phyloP scores from a whole-genome alignment of 1,140 invertebrate species.

The Leucophenga varia region DNA sequence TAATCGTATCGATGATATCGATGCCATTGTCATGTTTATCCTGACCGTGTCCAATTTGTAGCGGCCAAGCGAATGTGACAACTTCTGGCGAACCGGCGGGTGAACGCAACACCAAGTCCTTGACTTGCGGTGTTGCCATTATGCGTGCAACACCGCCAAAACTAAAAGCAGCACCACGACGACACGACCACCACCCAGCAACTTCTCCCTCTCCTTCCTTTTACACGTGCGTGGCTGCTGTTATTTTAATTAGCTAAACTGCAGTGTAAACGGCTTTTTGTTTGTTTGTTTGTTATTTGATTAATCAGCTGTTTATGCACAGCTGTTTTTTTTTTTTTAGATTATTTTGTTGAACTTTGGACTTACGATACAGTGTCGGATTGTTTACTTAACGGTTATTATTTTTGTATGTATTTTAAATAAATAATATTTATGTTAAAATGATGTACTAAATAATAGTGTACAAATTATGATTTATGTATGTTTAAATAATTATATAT shows the following conservation, averaged over 20 bases:
- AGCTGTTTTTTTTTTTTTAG: conserved; percentile 10
- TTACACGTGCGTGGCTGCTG: too few species aligned
- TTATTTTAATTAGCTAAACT: too few species aligned
- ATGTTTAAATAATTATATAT: conserved; percentile 4
- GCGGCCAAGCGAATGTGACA: conserved; percentile 91
- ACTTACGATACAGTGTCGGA: conserved; percentile 8
- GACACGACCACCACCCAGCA: too few species aligned
- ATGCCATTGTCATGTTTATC: conserved; percentile 58
- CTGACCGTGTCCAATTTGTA: conserved; percentile 86
- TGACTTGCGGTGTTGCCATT: conserved; percentile 56
- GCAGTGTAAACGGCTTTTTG: not conserved
- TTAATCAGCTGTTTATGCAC: not conserved
- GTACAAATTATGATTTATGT: too few species aligned
- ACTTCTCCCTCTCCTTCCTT: too few species aligned
- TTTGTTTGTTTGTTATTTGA: not conserved
- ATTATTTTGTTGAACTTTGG: not conserved
- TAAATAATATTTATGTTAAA: too few species aligned
- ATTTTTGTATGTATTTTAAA: too few species aligned
- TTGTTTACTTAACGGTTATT: too few species aligned
- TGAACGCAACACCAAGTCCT: conserved; percentile 88
- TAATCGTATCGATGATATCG: conserved; percentile 56
- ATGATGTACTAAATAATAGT: too few species aligned
- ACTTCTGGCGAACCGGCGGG: conserved; percentile 91
- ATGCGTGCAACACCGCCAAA: too few species aligned
- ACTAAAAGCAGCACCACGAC: too few species aligned